Base-by-base conservation (phyloP, 2,888 invertebrate species). In the Amblyjoppa proteus region DNA sequence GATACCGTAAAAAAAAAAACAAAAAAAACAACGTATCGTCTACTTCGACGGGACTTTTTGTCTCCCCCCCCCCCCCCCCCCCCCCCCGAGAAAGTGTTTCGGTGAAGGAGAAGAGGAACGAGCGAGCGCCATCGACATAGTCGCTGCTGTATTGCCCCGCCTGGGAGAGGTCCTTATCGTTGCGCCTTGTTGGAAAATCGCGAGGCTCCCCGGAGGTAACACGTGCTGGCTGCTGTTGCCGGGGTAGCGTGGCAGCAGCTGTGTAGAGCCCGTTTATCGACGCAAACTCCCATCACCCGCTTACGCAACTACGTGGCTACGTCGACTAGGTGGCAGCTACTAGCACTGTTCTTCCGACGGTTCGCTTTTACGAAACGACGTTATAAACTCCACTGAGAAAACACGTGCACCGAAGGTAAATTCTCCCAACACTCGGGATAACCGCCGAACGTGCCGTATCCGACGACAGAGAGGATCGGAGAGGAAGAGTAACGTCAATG, bases 211-310 rank as follows among this genome's bases (percentile, higher is more conserved):
- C 49, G 41, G 73, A 9, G 38, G 70, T 66, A 76, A 71, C 71
- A 49, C 51, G 61, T 74, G 66, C 31, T 70, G 20, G 71, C 41
- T 41, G 75, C 82, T 75, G 79, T 79, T 79, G 79, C 82, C 79
- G 79, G 82, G 82, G 81, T 64, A 76, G 81, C 73, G 68, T 64
- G 16, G 61, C 76, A 51, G 71, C 73, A 77, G 58, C 71, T 78
- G 73, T 34, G 41, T 31, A 13, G 31, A 45, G 76, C 84, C 77
- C 84, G 81, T 81, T 85, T 85, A 85, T 85, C 85, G 85, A 85
- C 85, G 85, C 81, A 78, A 79, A 75, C 81, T 75, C 84, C 81
- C 16, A 16, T 31, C 84, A 74, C 64, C 81, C 68, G 81, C 74
- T 85, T 85, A 85, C 85, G 85, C 85, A 85, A 85, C 70, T 78